These are phyloP conservation scores for Antheraea pernyi DNA, from an alignment of 1,140 invertebrate genomes.

Conservation along the genomic window DNA sequence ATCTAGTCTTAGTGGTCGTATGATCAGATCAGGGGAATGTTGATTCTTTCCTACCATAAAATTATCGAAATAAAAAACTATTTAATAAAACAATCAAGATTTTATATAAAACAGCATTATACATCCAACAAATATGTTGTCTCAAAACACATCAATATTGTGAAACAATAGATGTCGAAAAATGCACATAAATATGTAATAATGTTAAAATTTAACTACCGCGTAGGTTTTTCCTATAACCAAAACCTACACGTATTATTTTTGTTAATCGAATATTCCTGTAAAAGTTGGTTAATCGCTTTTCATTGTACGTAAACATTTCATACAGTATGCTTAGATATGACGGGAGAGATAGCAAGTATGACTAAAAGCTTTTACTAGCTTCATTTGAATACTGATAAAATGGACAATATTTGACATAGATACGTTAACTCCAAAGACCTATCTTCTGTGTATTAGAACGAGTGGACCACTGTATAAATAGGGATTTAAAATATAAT, in stretches of 20 bases:
- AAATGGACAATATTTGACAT: not conserved
- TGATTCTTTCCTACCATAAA: no score
- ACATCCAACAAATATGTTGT: not conserved
- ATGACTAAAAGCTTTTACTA: slow-evolving; percentile 10
- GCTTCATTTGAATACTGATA: not conserved
- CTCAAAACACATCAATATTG: not conserved
- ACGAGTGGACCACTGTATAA: no score
- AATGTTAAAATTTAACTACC: slow-evolving; percentile 1
- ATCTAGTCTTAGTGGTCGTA: no score
- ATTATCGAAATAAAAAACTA: no score
- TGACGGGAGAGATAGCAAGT: not conserved
- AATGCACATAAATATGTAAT: not conserved
- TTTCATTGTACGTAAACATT: slow-evolving; percentile 2
- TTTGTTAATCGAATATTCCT: not conserved
- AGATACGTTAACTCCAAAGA: not conserved
- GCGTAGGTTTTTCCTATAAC: slow-evolving; percentile 9
- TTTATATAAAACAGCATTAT: no score
- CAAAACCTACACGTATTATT: not conserved
- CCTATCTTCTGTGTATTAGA: no score
- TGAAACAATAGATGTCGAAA: not conserved
- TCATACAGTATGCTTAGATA: not conserved
- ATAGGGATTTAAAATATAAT: no score
- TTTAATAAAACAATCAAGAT: no score
- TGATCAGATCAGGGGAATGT: no score
- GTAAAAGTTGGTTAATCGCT: slow-evolving; percentile 1